phyloP scores from a whole-genome alignment of 2,888 invertebrate genomes.

The Colostygia pectinataria region DNA sequence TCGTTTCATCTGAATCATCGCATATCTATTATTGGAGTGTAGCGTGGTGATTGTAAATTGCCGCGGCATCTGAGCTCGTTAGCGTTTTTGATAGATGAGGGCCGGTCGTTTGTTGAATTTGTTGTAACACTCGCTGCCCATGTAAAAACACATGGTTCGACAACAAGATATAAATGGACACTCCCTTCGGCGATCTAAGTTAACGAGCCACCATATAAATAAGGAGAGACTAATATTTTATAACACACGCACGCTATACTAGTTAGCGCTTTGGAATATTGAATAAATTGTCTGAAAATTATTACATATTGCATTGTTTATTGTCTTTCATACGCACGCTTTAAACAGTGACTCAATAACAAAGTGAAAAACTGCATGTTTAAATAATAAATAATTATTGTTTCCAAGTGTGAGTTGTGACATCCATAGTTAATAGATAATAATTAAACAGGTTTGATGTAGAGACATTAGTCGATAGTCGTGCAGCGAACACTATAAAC shows the following conservation, averaged over 20 bases:
- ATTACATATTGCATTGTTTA: slow-evolving; percentile 34
- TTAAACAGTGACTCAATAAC: slow-evolving; percentile 6
- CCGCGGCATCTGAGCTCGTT: slow-evolving; percentile 78
- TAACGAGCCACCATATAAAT: slow-evolving; percentile 81
- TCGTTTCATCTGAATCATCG: slow-evolving; percentile 69
- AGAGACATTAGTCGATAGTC: slow-evolving; percentile 78
- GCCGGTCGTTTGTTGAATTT: slow-evolving; percentile 78
- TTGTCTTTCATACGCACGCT: slow-evolving; percentile 20
- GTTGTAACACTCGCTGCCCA: slow-evolving; percentile 71
- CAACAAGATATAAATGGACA: slow-evolving; percentile 77
- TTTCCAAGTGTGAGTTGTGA: slow-evolving; percentile 42
- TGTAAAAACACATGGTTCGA: slow-evolving; percentile 79
- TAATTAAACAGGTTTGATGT: slow-evolving; percentile 50
- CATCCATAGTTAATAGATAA: slow-evolving; percentile 38
- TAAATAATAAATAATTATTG: slow-evolving; percentile 36
- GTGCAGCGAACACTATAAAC: slow-evolving; percentile 77
- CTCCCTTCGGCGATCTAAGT: slow-evolving; percentile 78
- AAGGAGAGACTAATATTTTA: slow-evolving; percentile 72
- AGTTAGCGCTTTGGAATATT: slow-evolving; percentile 44
- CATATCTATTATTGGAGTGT: slow-evolving; percentile 64
- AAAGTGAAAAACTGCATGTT: slow-evolving; percentile 20
- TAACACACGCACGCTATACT: slow-evolving; percentile 56
- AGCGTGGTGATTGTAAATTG: slow-evolving; percentile 71
- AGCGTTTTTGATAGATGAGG: slow-evolving; percentile 82
- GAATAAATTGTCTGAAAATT: slow-evolving; percentile 44